These are phyloP conservation scores for Eupithecia centaureata DNA, from an alignment of 2,888 invertebrate species.

Conservation along the genomic window DNA sequence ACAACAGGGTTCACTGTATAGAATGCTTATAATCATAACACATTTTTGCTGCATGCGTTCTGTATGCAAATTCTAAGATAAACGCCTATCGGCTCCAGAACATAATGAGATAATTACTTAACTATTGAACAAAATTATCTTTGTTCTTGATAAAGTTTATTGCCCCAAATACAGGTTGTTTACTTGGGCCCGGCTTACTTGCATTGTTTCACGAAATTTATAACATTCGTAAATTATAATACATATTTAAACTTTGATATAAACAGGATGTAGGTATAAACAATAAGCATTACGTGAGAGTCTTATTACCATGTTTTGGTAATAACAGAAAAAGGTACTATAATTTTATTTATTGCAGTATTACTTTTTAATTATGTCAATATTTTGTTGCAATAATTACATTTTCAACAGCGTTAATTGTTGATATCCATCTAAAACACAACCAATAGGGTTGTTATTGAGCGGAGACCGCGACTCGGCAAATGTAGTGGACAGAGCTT, in stretches of 20 bases:
- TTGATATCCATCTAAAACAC: slow-evolving; percentile 2
- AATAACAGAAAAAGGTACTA: slow-evolving; percentile 1
- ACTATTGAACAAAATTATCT: slow-evolving; percentile 68
- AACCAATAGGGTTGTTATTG: too few relatives aligned
- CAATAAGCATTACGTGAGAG: slow-evolving; percentile 32
- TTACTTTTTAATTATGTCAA: background rate
- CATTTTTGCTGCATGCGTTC: slow-evolving; percentile 53
- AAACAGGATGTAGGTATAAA: slow-evolving; percentile 41
- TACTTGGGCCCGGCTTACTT: slow-evolving; percentile 60
- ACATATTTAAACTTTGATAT: slow-evolving; percentile 45
- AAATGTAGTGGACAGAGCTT: too few relatives aligned
- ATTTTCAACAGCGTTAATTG: background rate
- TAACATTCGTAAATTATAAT: slow-evolving; percentile 54
- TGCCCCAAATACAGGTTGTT: slow-evolving; percentile 78
- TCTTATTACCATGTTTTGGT: slow-evolving; percentile 16
- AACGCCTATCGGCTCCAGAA: slow-evolving; percentile 62
- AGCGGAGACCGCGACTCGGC: too few relatives aligned
- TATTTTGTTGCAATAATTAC: background rate
- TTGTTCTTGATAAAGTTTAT: slow-evolving; percentile 79
- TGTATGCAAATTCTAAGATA: slow-evolving; percentile 65
- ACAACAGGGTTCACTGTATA: slow-evolving; percentile 46
- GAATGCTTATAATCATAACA: slow-evolving; percentile 41
- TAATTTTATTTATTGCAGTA: background rate
- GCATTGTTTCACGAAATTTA: slow-evolving; percentile 58
- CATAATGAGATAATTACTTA: slow-evolving; percentile 73